Evolutionary conservation across 2,797 vertebrate species (phyloP).

Genomic region (Ceyx erithaca): DNA sequence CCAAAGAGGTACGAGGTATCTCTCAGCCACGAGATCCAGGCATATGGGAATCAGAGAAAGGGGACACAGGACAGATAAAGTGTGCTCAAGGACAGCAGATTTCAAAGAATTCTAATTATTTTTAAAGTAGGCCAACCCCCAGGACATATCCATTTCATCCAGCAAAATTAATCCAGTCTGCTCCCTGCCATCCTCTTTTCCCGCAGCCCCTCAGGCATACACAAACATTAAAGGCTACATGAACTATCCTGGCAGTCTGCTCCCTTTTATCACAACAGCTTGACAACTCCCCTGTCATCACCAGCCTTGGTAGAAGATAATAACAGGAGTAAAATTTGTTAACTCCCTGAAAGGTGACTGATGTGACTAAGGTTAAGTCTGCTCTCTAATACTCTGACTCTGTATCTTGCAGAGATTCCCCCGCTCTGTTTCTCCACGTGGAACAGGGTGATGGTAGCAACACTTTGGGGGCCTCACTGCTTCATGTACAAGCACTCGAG

Average conservation of each 20-base stretch:
- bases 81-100: constrained; percentile 54
- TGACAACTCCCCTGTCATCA: constrained; percentile 65
- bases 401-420: not conserved
- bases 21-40: not conserved
- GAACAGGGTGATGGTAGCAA: not conserved
- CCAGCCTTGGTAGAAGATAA: constrained; percentile 12
- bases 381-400: not conserved
- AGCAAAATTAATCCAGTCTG: constrained; percentile 69
- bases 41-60: not conserved
- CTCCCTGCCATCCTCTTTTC: constrained; percentile 53
- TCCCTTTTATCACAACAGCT: constrained; percentile 65
- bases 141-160: constrained; percentile 65
- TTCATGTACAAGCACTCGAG: not conserved
- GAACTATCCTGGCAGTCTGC: constrained; percentile 55
- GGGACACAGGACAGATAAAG: constrained; percentile 1
- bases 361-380: not conserved
- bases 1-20: not conserved
- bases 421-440: not conserved
- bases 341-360: constrained; percentile 15
- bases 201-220: constrained; percentile 58
- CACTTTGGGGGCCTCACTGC: not conserved
- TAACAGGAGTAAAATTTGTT: constrained; percentile 37
- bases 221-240: constrained; percentile 68
- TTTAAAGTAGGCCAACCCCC: constrained; percentile 67
- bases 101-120: constrained; percentile 68